Evolutionary conservation across 2,113 vertebrate species (phyloP), one percentile per base, ranked within the genome.

Genomic region (Fregetta grallaria): DNA sequence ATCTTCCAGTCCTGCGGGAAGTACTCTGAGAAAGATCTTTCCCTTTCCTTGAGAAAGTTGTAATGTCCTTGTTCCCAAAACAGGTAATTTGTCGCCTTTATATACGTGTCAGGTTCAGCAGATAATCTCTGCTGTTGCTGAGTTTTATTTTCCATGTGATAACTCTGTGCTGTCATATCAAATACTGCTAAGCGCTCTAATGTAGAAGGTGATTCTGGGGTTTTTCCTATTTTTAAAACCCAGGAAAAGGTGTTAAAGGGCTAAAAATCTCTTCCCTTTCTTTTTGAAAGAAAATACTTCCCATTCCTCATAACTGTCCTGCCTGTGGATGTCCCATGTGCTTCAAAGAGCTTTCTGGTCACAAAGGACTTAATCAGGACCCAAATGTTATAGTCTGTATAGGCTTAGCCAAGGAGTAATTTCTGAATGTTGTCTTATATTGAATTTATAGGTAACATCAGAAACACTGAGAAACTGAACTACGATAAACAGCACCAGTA

Each of bases 401-500:
- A 8, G 49, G 14, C 8, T 79, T 68, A 52, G 23, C 36, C 65
- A 92, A 44, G 40, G 93, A 52, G 15, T 13, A 55, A 58, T 79
- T 71, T 61, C 81, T 84, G 50, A 83, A 68, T 66, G 16, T 53
- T 93, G 29, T 58, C 47, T 62, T 87, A 3, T n/a, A 2, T 92
- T 95, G 40, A 72, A 97, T 75, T 82, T 96, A 5, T 85, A 99
- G 99, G 99, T 76, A 99, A 99, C 96, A 99, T 99, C 98, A 98
- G 99, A 86, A 99, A 99, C 98, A 99, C 99, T 0, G 99, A 99
- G 98, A 99, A 99, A 78, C 98, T 99, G 94, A 99, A 94, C 97
- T 99, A 98, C 62, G 99, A 99, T 91, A 98, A 97, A 42, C 98
- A 99, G 82, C 98, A 96, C 79, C 98, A 99, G 97, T 99, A 99